Base-by-base conservation (phyloP, 2,113 vertebrate genomes). In the Hemibates koningsi region DNA sequence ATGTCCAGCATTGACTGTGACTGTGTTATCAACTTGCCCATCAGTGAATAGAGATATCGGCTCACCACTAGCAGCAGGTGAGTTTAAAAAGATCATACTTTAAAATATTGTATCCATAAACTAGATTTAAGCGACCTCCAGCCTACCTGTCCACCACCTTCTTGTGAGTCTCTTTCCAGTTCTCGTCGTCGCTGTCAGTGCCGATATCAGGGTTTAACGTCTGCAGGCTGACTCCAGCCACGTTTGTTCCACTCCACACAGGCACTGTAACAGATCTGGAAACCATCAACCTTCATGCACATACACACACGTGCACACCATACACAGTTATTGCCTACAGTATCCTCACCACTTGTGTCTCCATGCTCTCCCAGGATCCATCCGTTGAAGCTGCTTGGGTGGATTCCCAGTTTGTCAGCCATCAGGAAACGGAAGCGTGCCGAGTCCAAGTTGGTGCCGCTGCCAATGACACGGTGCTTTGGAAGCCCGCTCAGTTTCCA, bases 401-500 rank as follows among this genome's bases (percentile, higher is more conserved):
- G 97, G 92, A 99, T 95, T 21, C 97, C 98, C 92, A 99, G 97
- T 34, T 97, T 98, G 81, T 99, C 97, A 0, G 97, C 94, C 96
- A 99, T 98, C 88, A 99, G 95, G 52, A 96, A 98, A 57, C 99
- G 98, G 86, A 99, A 99, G 41, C 99, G 97, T 21, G 99, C 99
- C 0, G 99, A 98, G 93, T 99, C 99, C 82, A 99, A 95, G 93
- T 99, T 99, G 93, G 98, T 99, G 68, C 99, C 99, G 5, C 99
- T 99, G 89, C 99, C 99, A 24, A 99, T 98, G 92, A 99, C 96
- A 7, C 98, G 97, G 93, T 98, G 95, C 89, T 98, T 98, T 38
- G 99, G 99, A 78, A 99, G 93, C 19, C 99, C 97, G 29, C 99
- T 99, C 82, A 99, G 96, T 88, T 99, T 99, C 99, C 99, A 99